phyloP scores from a whole-genome alignment of 2,797 vertebrate species.

The Telmatherina bonti region DNA sequence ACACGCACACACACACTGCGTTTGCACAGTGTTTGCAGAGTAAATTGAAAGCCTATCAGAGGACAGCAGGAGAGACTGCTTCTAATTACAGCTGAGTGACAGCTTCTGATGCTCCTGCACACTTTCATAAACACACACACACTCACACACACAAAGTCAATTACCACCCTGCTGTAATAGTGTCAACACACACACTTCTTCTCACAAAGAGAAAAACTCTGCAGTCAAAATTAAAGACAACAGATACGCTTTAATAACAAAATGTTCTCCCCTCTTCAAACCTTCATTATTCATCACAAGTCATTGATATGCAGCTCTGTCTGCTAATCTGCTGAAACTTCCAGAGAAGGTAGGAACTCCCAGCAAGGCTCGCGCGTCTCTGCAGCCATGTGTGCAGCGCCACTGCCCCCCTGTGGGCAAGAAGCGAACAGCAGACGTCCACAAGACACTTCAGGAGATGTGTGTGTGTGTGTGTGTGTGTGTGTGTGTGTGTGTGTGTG shows the following conservation, averaged over 20 bases:
- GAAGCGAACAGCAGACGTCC: constrained; percentile 4
- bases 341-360: constrained; percentile 44
- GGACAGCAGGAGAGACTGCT: constrained; percentile 55
- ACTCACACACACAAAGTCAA: constrained; percentile 41
- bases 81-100: constrained; percentile 72
- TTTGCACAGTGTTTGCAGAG: constrained; percentile 56
- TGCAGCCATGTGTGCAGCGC: constrained; percentile 44
- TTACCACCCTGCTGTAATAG: constrained; percentile 51
- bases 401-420: constrained; percentile 78
- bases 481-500: too few species aligned
- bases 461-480: too few species aligned
- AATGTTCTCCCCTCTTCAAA: constrained; percentile 57
- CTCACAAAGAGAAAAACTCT: constrained; percentile 67
- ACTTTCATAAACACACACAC: constrained; percentile 22
- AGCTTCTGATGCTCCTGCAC: constrained; percentile 54
- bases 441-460: too few species aligned
- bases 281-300: constrained; percentile 73
- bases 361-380: constrained; percentile 4
- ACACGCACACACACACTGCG: constrained; percentile 18
- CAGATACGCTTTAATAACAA: constrained; percentile 72
- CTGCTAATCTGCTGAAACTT: constrained; percentile 52
- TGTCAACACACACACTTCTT: constrained; percentile 70
- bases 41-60: constrained; percentile 66
- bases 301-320: constrained; percentile 69
- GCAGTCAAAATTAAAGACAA: constrained; percentile 72